A percentile compares a stretch with the other conserved stretches of the same genome.
Evolutionary conservation across 2,797 vertebrate species (phyloP).

Genomic region (Pogoniulus pusillus): DNA sequence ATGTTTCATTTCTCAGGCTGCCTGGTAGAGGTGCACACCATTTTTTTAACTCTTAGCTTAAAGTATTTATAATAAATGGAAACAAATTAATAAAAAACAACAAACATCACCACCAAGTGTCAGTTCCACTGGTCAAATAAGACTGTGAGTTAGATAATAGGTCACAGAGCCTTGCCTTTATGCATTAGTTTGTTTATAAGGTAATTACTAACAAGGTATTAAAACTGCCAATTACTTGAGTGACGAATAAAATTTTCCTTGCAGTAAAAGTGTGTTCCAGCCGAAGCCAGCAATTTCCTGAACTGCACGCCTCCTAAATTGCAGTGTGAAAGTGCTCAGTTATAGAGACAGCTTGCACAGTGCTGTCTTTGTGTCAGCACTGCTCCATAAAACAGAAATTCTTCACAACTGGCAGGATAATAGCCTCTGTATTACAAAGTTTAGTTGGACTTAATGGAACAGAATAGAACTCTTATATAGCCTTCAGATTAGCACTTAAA

Average conservation of each 20-base stretch:
- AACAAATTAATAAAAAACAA: slow-evolving; percentile 64
- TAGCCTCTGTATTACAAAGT: slow-evolving; percentile 82
- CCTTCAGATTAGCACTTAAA: slow-evolving; percentile 66
- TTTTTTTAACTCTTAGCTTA: slow-evolving; percentile 46
- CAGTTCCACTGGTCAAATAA: slow-evolving; percentile 49
- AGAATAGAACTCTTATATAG: slow-evolving; percentile 60
- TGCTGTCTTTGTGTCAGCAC: slow-evolving; percentile 86
- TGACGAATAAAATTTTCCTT: slow-evolving; percentile 91
- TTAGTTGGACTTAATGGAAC: slow-evolving; percentile 73
- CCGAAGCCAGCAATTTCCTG: slow-evolving; percentile 96
- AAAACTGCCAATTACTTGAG: slow-evolving; percentile 94
- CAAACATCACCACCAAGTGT: slow-evolving; percentile 17
- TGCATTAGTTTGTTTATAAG: slow-evolving; percentile 92
- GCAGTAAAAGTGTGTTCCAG: slow-evolving; percentile 89
- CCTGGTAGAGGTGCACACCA: neutral
- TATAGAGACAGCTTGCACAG: slow-evolving; percentile 85
- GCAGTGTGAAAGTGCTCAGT: slow-evolving; percentile 89
- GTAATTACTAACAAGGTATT: slow-evolving; percentile 96
- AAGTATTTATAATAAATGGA: slow-evolving; percentile 59
- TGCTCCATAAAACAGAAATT: slow-evolving; percentile 80
- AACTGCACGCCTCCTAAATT: slow-evolving; percentile 92
- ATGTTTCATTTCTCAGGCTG: slow-evolving; percentile 54
- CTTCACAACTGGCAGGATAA: slow-evolving; percentile 81
- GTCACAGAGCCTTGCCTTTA: slow-evolving; percentile 76
- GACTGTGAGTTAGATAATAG: slow-evolving; percentile 71